Evolutionary conservation across 2,888 invertebrate species (phyloP).

Genomic region (Cyaniris semiargus): DNA sequence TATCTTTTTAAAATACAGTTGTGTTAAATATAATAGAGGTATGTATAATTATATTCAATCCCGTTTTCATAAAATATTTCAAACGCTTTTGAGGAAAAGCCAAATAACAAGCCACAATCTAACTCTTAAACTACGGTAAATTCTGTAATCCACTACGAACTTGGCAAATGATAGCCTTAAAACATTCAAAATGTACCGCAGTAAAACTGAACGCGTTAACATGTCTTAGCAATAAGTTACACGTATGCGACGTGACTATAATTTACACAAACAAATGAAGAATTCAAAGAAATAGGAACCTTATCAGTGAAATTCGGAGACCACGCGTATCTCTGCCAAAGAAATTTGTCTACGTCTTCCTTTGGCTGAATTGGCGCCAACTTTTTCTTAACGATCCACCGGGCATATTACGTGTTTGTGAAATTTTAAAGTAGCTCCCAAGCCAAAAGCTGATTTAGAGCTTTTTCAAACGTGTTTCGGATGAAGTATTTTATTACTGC

Average conservation of each 20-base stretch:
- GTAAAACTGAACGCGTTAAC: slow-evolving; percentile 9
- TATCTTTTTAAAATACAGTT: too few species aligned
- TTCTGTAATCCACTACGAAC: neutral
- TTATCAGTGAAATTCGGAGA: slow-evolving; percentile 16
- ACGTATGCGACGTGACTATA: slow-evolving; percentile 26
- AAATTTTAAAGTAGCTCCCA: neutral
- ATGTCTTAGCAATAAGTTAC: slow-evolving; percentile 14
- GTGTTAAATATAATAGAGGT: too few species aligned
- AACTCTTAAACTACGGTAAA: neutral
- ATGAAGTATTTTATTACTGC: neutral
- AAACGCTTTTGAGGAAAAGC: too few species aligned
- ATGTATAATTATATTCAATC: too few species aligned
- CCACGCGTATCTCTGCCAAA: slow-evolving; percentile 58
- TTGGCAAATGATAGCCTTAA: slow-evolving; percentile 11
- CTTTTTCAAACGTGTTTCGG: neutral
- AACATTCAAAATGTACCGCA: neutral
- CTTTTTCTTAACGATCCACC: slow-evolving; percentile 55
- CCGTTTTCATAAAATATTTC: too few species aligned
- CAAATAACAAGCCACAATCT: too few species aligned
- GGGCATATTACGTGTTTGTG: neutral
- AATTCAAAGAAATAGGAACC: neutral
- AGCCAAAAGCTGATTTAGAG: neutral
- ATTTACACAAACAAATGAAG: neutral
- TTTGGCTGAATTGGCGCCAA: slow-evolving; percentile 57
- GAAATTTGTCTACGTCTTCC: slow-evolving; percentile 60